Evolutionary conservation across 2,113 vertebrate species (phyloP), one percentile per base, ranked within the genome.

Genomic region (Morone saxatilis): DNA sequence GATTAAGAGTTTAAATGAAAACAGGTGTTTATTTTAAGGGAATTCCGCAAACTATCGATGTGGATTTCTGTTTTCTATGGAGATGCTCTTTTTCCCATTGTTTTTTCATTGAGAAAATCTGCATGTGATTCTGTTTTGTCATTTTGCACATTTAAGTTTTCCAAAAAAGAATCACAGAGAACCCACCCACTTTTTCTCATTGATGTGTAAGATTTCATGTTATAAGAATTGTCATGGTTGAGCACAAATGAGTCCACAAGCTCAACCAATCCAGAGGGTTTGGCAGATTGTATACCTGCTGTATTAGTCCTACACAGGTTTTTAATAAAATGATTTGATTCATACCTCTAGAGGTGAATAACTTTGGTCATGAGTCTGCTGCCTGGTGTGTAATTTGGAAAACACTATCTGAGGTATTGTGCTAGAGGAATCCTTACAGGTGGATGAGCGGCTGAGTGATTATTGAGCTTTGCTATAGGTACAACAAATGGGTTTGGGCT

Each of bases 261-360:
- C n/a, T 79, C 41, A 50, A 56, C 71, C 66, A 54, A 40, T 73
- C 69, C 50, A 40, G 41, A 79, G 20, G 31, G 69, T 80, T 40
- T 75, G 71, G 68, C 56, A 61, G 68, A 75, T 68, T 86, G 67
- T 81, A n/a, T 59, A 45, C 72, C 66, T 86, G 78, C 59, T 86
- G 71, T 85, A 40, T 66, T 36, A 62, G 70, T 73, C 72, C 50
- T 45, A 70, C 60, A 56, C 74, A 78, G 73, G 67, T 84, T 91
- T 92, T 85, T 83, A 90, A 89, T 91, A 90, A 91, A 90, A 60
- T 45, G 1, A 50, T 84, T 75, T 83, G 80, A 84, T 83, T 91
- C 74, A 80, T 66, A 80, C 63, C 57, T 80, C 36, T 10, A 38
- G 40, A 79, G 25, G 25, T 78, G 61, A 84, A 43, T 50, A 80